phyloP scores from a whole-genome alignment of 2,113 vertebrate species.

The Noturus placidus region DNA sequence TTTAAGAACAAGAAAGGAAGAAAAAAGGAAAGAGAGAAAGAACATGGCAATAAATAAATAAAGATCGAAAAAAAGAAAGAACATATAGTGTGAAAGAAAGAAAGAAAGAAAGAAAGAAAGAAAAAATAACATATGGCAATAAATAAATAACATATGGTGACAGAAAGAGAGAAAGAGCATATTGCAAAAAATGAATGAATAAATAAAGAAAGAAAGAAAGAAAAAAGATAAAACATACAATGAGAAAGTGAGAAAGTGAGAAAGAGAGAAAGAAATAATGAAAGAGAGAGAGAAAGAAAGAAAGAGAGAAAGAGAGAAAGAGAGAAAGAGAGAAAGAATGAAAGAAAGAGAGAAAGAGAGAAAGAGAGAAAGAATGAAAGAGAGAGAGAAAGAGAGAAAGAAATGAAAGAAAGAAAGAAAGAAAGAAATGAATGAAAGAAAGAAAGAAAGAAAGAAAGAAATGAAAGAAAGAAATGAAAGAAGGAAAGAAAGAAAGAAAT shows the following conservation, averaged over 20 bases:
- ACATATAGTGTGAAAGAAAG: not conserved
- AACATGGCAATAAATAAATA: not conserved
- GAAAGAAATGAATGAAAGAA: not conserved
- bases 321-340: accelerated
- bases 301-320: too few species aligned
- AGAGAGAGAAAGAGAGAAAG: not conserved
- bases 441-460: not conserved
- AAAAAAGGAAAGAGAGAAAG: not conserved
- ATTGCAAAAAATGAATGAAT: too few species aligned
- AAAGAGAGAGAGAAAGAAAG: too few species aligned
- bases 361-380: not conserved
- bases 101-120: not conserved
- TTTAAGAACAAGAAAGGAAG: not conserved
- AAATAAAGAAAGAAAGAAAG: not conserved
- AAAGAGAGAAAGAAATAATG: not conserved
- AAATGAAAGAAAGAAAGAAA: not conserved
- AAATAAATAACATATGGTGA: too few species aligned
- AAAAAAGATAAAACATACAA: not conserved
- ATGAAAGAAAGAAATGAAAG: not conserved
- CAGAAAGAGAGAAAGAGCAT: not conserved
- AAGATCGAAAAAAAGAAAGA: not conserved
- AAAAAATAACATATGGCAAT: too few species aligned
- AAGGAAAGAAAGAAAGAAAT: too few species aligned
- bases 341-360: not conserved
- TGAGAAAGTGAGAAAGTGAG: not conserved